Conservation (phyloP, 2,888 invertebrate species). For the Digitonthophagus gazella region DNA sequence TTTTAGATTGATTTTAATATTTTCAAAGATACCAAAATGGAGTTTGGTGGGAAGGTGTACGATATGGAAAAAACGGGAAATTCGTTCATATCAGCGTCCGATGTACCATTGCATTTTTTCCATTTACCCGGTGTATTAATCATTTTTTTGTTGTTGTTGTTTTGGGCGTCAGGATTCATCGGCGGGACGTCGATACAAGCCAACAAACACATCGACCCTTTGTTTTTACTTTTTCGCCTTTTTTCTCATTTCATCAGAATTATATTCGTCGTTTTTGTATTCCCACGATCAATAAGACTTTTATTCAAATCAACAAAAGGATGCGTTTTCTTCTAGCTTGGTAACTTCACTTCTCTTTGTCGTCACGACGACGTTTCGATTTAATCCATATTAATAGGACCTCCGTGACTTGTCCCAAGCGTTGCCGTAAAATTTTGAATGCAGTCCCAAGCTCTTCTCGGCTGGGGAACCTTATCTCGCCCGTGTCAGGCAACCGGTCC, state of each 20-base stretch:
- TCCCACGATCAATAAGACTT: neutral
- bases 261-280: neutral
- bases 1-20: neutral
- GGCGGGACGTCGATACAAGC: neutral
- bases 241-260: neutral
- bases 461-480: neutral
- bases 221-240: neutral
- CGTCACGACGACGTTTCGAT: slow-evolving; percentile 1
- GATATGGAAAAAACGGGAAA: neutral
- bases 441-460: slow-evolving; percentile 4
- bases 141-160: neutral
- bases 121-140: neutral
- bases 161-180: neutral
- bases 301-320: neutral
- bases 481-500: neutral
- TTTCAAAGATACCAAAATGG: neutral
- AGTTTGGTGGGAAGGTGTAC: neutral
- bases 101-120: neutral
- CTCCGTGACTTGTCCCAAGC: slow-evolving; percentile 9
- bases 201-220: neutral
- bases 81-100: neutral
- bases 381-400: slow-evolving; percentile 15
- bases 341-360: neutral
- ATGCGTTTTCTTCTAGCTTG: too few species aligned
- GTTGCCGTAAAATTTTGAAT: slow-evolving; percentile 9